Base-by-base conservation (phyloP, 2,113 vertebrate genomes). In the Ctenodactylus gundi region DNA sequence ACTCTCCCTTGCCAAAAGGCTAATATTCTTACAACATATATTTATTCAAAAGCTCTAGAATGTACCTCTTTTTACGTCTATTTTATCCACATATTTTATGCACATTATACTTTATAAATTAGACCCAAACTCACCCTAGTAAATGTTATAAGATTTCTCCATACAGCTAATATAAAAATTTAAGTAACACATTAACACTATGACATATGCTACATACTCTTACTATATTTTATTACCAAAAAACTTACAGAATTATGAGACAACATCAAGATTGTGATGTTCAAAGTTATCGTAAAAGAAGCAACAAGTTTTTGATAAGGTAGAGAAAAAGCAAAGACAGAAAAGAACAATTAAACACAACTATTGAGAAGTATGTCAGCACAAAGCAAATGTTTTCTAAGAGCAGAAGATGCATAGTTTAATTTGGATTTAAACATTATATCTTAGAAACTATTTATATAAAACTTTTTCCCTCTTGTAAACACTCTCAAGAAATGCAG, bases 41-140 rank as follows among this genome's bases (percentile, higher is more conserved):
- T 70, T 68, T 88, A 88, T 62, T 77, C 60, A 88, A 84, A 85
- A 75, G 49, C 58, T 25, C 29, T 39, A 83, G 70, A 73, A 44
- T 49, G 15, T n/a, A 76, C 3, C 51, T 67, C 25, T 64, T 93
- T 70, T 87, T 91, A 68, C 57, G 29, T 75, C n/a, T n/a, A n/a
- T n/a, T n/a, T n/a, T n/a, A 51, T 27, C 20, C 7, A 39, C 4
- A 31, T 81, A 53, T 92, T 64, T 57, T 27, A 83, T 1, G 34
- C n/a, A 49, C 13, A 73, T 73, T 70, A 68, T 51, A n/a, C 53
- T 41, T 60, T 65, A 78, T 3, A 94, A 44, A 94, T 58, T 27
- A 83, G 41, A 87, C 29, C 36, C 44, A 94, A 92, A 89, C 46
- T 86, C 46, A 95, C 9, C 53, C 44, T 95, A 17, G 70, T 73